These are phyloP conservation scores for Chaetodon auriga DNA, from an alignment of 2,113 vertebrate species.

Conservation along the genomic window DNA sequence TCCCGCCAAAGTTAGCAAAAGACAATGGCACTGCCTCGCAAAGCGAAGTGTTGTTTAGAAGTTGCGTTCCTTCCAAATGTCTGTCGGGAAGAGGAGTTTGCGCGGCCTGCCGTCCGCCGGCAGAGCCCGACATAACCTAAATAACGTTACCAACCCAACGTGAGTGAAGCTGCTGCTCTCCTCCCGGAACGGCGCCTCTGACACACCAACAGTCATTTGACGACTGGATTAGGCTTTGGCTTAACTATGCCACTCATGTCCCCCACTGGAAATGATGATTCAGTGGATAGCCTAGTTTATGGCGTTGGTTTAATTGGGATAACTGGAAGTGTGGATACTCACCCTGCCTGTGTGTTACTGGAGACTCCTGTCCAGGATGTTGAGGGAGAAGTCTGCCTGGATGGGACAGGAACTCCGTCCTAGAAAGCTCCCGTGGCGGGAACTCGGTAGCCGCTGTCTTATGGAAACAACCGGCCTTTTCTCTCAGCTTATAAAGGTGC, in stretches of 20 bases:
- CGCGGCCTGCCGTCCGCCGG: constrained; percentile 26
- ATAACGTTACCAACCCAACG: not conserved
- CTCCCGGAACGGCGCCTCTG: not conserved
- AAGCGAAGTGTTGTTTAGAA: not conserved
- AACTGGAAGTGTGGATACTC: constrained; percentile 12
- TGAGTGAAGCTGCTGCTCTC: not conserved
- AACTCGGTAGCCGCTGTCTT: not conserved
- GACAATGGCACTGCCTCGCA: not conserved
- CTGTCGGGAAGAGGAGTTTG: constrained; percentile 17
- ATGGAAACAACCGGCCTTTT: not conserved
- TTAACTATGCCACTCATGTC: not conserved
- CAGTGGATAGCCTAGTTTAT: not conserved
- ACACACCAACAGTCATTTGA: not conserved
- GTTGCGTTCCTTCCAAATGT: not conserved
- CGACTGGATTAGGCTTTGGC: not conserved
- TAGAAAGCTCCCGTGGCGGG: not conserved
- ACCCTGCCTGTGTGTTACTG: constrained; percentile 11
- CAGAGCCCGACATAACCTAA: constrained; percentile 7
- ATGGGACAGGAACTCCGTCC: not conserved
- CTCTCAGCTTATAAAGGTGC: not conserved
- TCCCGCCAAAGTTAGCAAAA: not conserved
- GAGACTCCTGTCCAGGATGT: constrained; percentile 2
- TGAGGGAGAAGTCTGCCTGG: constrained; percentile 6
- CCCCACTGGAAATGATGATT: not conserved
- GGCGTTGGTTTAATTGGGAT: not conserved